Evolutionary conservation across 2,113 vertebrate genomes (phyloP).

Genomic region (Pithys albifrons): DNA sequence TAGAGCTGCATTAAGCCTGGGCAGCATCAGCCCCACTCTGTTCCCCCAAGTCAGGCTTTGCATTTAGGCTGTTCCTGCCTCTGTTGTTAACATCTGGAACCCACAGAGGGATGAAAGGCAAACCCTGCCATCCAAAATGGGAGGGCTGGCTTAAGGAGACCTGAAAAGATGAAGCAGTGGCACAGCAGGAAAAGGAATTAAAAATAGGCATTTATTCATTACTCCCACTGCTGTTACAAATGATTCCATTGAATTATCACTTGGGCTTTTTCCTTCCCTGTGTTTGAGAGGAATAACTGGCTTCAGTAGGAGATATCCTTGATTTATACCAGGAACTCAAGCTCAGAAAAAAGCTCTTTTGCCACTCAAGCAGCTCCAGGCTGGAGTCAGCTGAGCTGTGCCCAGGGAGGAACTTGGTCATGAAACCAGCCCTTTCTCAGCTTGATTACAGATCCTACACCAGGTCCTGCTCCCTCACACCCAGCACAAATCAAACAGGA

Average conservation of each 20-base stretch:
- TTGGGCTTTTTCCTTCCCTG: neutral
- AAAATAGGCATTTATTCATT: constrained; percentile 41
- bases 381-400: neutral
- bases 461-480: neutral
- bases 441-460: neutral
- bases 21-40: neutral
- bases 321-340: constrained; percentile 1
- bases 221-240: neutral
- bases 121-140: neutral
- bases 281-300: constrained; percentile 1
- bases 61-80: neutral
- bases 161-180: neutral
- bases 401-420: neutral
- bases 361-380: neutral
- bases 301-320: constrained; percentile 9
- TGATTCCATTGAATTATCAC: constrained; percentile 11
- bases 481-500: rapidly evolving
- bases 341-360: neutral
- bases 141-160: constrained; percentile 24
- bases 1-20: neutral
- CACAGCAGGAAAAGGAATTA: constrained; percentile 51
- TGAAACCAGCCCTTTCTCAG: neutral
- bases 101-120: neutral
- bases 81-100: neutral
- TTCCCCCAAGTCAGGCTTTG: neutral